Conservation (phyloP, 1,140 invertebrate species). For the Drosophila nigrodunni region DNA sequence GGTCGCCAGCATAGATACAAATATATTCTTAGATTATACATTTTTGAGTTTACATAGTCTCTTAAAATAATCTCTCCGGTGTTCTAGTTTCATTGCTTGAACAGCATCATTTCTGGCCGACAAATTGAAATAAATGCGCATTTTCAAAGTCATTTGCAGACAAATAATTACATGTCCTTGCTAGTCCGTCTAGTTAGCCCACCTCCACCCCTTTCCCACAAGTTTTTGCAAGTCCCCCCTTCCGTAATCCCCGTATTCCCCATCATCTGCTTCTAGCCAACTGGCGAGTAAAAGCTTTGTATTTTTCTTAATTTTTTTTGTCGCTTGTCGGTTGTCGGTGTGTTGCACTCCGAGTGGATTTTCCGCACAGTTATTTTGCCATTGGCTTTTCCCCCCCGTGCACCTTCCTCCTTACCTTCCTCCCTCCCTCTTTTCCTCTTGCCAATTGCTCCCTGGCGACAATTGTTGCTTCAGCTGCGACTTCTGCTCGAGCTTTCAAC, state of each 20-base stretch:
- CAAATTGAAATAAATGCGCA: slow-evolving; percentile 73
- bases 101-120: slow-evolving; percentile 17
- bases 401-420: neutral
- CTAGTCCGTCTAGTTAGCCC: neutral
- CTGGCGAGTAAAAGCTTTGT: slow-evolving; percentile 45
- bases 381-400: slow-evolving; percentile 13
- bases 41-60: no score
- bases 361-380: slow-evolving; percentile 63
- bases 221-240: neutral
- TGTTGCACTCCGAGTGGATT: slow-evolving; percentile 56
- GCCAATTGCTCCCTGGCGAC: slow-evolving; percentile 22
- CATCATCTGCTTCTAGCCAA: neutral
- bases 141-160: slow-evolving; percentile 75
- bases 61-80: no score
- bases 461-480: slow-evolving; percentile 66
- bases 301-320: slow-evolving; percentile 64
- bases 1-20: no score
- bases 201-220: neutral
- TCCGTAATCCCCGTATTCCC: neutral
- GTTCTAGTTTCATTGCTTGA: no score
- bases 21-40: no score
- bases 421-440: neutral
- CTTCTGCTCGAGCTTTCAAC: slow-evolving; percentile 44
- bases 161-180: slow-evolving; percentile 44
- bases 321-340: slow-evolving; percentile 17